phyloP scores from a whole-genome alignment of 2,797 vertebrate species.

The Phrynocephalus forsythii region DNA sequence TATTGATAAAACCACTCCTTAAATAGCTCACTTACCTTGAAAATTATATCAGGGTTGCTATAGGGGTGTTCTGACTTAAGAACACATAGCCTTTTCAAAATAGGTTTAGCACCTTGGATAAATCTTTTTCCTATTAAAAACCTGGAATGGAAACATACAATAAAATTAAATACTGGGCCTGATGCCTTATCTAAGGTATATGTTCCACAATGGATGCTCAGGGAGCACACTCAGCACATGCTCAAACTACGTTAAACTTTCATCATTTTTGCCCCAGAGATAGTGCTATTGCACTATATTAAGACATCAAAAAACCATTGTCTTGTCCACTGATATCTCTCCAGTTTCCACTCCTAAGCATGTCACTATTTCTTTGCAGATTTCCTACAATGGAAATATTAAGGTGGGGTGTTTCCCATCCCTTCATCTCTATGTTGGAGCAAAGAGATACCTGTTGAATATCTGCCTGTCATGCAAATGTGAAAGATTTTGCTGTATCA shows the following conservation, averaged over 20 bases:
- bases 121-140: no score
- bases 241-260: neutral
- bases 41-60: no score
- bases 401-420: neutral
- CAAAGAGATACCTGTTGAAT: neutral
- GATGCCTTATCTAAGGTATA: neutral
- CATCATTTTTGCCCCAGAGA: no score
- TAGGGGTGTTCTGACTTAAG: no score
- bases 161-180: neutral
- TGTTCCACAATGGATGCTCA: neutral
- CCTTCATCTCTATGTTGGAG: neutral
- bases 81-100: no score
- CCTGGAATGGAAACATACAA: no score
- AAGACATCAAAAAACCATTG: neutral
- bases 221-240: neutral
- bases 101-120: no score
- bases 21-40: no score
- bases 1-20: no score
- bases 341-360: neutral
- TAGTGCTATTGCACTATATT: neutral
- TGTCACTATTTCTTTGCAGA: neutral
- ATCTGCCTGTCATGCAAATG: neutral
- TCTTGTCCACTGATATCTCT: neutral
- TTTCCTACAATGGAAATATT: neutral
- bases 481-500: neutral